Evolutionary conservation across 1,140 invertebrate species (phyloP).

Genomic region (Cepaea nemoralis): DNA sequence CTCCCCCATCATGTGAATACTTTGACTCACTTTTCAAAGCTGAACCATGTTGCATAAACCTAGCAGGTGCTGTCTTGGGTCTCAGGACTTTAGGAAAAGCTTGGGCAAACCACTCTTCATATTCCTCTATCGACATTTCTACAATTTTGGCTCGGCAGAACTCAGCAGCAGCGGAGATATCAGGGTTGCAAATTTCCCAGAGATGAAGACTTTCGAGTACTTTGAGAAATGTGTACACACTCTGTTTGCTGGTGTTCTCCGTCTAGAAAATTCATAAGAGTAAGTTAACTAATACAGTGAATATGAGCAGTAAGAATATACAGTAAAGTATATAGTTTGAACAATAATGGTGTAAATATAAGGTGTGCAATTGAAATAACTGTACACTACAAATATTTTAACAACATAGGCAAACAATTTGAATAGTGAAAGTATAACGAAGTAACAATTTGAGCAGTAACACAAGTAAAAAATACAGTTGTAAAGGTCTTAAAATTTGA

Average conservation of each 20-base stretch:
- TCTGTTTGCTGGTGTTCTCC: constrained; percentile 65
- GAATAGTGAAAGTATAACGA: too few species aligned
- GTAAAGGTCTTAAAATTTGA: too few species aligned
- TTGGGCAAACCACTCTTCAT: constrained; percentile 69
- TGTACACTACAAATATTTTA: too few species aligned
- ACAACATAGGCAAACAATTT: too few species aligned
- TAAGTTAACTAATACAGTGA: too few species aligned
- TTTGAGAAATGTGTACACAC: constrained; percentile 66
- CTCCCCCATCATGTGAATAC: neutral
- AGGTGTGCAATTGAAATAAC: too few species aligned
- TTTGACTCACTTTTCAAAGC: neutral
- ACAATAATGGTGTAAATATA: too few species aligned
- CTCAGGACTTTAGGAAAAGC: constrained; percentile 64
- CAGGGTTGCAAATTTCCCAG: constrained; percentile 71
- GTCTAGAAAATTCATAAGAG: constrained; percentile 65
- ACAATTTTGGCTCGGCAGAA: constrained; percentile 70
- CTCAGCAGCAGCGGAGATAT: constrained; percentile 70
- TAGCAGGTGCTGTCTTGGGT: constrained; percentile 64
- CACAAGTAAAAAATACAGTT: too few species aligned
- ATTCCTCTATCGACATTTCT: constrained; percentile 70
- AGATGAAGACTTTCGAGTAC: constrained; percentile 62
- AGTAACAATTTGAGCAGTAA: too few species aligned
- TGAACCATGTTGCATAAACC: neutral
- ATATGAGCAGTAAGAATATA: neutral
- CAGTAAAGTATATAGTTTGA: too few species aligned